phyloP scores from a whole-genome alignment of 2,797 vertebrate genomes.

The Melanotaenia boesemani region DNA sequence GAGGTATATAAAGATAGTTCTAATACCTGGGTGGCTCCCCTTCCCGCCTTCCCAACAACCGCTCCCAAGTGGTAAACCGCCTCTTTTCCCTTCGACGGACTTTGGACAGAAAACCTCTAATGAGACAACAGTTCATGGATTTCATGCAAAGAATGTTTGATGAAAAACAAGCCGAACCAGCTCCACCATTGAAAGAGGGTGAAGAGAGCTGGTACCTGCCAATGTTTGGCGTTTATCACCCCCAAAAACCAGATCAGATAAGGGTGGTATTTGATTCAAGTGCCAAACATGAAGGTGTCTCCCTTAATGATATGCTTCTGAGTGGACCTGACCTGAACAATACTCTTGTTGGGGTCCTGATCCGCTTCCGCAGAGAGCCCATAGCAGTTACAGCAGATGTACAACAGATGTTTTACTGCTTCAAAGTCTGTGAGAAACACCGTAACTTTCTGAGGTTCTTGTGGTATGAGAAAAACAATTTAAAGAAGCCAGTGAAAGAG shows the following conservation, averaged over 20 bases:
- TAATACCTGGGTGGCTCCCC: conserved; percentile 18
- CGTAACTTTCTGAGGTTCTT: neutral
- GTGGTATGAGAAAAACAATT: neutral
- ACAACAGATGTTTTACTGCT: neutral
- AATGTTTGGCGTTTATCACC: neutral
- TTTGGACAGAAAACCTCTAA: conserved; percentile 11
- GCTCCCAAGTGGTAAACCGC: neutral
- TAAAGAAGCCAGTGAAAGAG: neutral
- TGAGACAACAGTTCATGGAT: conserved; percentile 5
- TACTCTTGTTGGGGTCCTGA: neutral
- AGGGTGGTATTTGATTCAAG: too few species aligned
- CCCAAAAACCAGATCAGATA: neutral
- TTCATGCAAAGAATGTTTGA: conserved; percentile 29
- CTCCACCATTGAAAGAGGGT: neutral
- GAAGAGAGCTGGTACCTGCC: neutral
- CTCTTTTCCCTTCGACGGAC: conserved; percentile 3
- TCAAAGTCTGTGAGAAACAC: neutral
- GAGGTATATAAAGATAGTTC: neutral
- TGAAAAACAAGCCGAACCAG: neutral
- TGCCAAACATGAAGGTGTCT: neutral
- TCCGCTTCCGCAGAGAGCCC: neutral
- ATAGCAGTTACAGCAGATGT: neutral
- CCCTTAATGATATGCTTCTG: neutral
- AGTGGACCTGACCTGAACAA: neutral
- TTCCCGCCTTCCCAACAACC: conserved; percentile 10